Conservation (phyloP, 1,140 invertebrate genomes). For the Bombus superbus region DNA sequence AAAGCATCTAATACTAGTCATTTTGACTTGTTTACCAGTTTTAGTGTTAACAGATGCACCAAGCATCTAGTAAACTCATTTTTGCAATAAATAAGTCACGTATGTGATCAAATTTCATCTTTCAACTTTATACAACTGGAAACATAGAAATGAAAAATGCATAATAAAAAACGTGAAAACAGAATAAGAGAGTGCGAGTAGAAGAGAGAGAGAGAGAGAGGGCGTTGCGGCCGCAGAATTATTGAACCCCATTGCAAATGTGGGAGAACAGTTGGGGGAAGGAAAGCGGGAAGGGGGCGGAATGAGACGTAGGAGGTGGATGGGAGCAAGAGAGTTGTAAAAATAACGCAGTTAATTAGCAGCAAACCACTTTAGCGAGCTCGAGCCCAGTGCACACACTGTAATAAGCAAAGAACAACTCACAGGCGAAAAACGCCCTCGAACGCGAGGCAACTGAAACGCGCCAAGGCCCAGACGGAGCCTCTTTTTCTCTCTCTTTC, state of each 20-base stretch:
- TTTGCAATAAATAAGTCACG: background rate
- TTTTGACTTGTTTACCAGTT: background rate
- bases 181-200: background rate
- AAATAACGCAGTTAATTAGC: slow-evolving; percentile 80
- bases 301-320: slow-evolving; percentile 35
- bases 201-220: slow-evolving; percentile 24
- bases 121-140: no score
- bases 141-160: background rate
- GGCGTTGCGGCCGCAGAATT: slow-evolving; percentile 49
- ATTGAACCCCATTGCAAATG: slow-evolving; percentile 59
- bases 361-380: slow-evolving; percentile 75
- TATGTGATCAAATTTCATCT: background rate
- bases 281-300: slow-evolving; percentile 41
- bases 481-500: slow-evolving; percentile 5
- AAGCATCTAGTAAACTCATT: background rate
- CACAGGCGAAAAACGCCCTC: slow-evolving; percentile 69
- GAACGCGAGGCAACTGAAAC: slow-evolving; percentile 73
- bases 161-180: background rate
- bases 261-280: slow-evolving; percentile 53
- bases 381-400: slow-evolving; percentile 71
- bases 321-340: slow-evolving; percentile 71
- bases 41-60: background rate
- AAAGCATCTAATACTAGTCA: background rate
- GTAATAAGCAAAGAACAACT: slow-evolving; percentile 78
- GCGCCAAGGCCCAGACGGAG: slow-evolving; percentile 61